Conservation (phyloP, 2,113 vertebrate genomes). For the Carassius carassius region DNA sequence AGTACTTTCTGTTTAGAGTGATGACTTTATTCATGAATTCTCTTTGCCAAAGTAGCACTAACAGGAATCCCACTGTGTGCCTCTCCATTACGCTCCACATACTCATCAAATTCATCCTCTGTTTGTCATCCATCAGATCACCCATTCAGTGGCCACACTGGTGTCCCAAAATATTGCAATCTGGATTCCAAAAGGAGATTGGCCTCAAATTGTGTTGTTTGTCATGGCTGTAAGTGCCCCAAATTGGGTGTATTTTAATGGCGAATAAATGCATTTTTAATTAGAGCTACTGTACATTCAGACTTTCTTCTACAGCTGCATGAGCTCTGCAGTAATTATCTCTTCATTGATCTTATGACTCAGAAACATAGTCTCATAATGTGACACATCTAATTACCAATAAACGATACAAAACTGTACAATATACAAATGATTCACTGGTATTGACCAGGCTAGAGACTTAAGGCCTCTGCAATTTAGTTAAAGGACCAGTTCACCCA, state of each 20-base stretch:
- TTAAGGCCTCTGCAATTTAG: not conserved
- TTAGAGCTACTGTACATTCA: conserved; percentile 40
- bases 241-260: conserved; percentile 34
- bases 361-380: conserved; percentile 17
- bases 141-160: conserved; percentile 12
- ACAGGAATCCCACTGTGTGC: conserved; percentile 32
- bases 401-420: not conserved
- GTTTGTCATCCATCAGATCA: conserved; percentile 20
- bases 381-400: conserved; percentile 26
- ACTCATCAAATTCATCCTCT: conserved; percentile 20
- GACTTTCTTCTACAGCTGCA: conserved; percentile 19
- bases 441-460: not conserved
- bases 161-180: conserved; percentile 19
- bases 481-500: not conserved
- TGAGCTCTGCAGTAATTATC: conserved; percentile 27
- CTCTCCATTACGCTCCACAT: conserved; percentile 2
- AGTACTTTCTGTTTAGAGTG: conserved; percentile 7
- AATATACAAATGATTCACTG: not conserved
- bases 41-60: conserved; percentile 36
- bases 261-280: conserved; percentile 40
- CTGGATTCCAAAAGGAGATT: conserved; percentile 7
- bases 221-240: not conserved
- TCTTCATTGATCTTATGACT: conserved; percentile 39
- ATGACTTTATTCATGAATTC: conserved; percentile 30
- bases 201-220: conserved; percentile 33